Base-by-base conservation (phyloP, 1,140 invertebrate species). In the Helicorthomorpha holstii region DNA sequence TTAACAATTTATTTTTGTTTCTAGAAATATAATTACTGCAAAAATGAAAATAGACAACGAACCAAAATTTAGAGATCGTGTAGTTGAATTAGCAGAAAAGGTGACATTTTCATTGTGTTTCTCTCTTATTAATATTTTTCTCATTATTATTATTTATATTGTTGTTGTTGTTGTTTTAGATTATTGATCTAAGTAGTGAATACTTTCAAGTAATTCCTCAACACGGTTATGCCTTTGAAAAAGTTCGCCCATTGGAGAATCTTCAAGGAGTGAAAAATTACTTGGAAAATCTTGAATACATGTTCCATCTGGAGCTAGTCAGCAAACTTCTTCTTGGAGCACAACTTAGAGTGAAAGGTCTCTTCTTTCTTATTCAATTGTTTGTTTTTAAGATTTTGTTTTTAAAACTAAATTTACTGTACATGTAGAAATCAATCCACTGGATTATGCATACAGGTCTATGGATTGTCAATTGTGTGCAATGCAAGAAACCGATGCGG, bases 151-250 rank as follows among this genome's bases (percentile, higher is more conserved):
- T 47, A 22, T 26, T 26, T 14, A 29, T 50, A 21, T 24, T 1
- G 34, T 41, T 45, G 46, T 58, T 56, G 7, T 34, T 34, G n/a
- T 46, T 44, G 46, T 54, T 55, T 46, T 49, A 69, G 62, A 66
- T 72, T 55, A 58, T 64, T 3, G 60, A 67, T 43, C 53, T 69
- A 21, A 68, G 68, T 47, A 71, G 69, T 58, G 66, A 72, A 51
- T 74, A 69, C 56, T 74, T 69, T 53, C 63, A 67, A 43, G 49
- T 70, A 3, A 61, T 75, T 48, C 71, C 71, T 2, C 56, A 66
- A 21, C 59, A 61, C 47, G 69, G 69, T 10, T 72, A 60, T 55
- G 61, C 64, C 4, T 64, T 62, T 57, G 69, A 70, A 44, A 63
- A 61, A 53, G 56, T 74, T 0, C 54, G 49, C 7, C 66, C 69